Conservation (phyloP, 2,888 invertebrate genomes). For the Willowsia nigromaculata region DNA sequence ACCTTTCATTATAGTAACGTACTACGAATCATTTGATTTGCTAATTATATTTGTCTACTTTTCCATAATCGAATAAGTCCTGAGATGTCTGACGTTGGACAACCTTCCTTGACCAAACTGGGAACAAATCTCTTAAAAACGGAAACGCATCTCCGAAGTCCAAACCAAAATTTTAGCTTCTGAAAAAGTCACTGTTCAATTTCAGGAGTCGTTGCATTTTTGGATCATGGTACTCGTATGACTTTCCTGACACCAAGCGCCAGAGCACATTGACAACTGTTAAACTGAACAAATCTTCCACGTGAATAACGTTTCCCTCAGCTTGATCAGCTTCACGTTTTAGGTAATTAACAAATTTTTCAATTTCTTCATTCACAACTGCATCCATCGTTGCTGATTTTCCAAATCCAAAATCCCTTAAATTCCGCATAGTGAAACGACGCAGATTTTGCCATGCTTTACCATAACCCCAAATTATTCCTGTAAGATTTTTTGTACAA, state of each 20-base stretch:
- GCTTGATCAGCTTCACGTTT: background rate
- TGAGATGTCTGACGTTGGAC: background rate
- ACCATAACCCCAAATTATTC: slow-evolving; percentile 41
- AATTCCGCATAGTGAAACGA: slow-evolving; percentile 38
- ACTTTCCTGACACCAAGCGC: slow-evolving; percentile 45
- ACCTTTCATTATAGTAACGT: background rate
- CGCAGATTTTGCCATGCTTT: slow-evolving; percentile 38
- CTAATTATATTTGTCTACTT: slow-evolving; percentile 10
- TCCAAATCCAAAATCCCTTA: slow-evolving; percentile 59
- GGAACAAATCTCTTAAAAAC: slow-evolving; percentile 43
- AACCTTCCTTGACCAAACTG: background rate
- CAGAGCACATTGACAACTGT: slow-evolving; percentile 45
- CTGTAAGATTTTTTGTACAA: background rate
- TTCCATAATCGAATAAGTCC: slow-evolving; percentile 31
- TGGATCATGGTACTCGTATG: slow-evolving; percentile 29
- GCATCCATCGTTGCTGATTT: slow-evolving; percentile 31
- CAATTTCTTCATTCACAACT: slow-evolving; percentile 36
- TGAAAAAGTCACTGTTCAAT: slow-evolving; percentile 43
- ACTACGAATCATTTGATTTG: no score
- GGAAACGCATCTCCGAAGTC: slow-evolving; percentile 36
- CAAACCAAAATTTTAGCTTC: slow-evolving; percentile 42
- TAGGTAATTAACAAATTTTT: slow-evolving; percentile 11
- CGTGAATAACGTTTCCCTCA: background rate
- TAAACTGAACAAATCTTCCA: slow-evolving; percentile 20
- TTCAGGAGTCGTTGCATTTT: slow-evolving; percentile 23